These are phyloP conservation scores for Columba livia DNA, from an alignment of 2,113 vertebrate species.

Conservation along the genomic window DNA sequence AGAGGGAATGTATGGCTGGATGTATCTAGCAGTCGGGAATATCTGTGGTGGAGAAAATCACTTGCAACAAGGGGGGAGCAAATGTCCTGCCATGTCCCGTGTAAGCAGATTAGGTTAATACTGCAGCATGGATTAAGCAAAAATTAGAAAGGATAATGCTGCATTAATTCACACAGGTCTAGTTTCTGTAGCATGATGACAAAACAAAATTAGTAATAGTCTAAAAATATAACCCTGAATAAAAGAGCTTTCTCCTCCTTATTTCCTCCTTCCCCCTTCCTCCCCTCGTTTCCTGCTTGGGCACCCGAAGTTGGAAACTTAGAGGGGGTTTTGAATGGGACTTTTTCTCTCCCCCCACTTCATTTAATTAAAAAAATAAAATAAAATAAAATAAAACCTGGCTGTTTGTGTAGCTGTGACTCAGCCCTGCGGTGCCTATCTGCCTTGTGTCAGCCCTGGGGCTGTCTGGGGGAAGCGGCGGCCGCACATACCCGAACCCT, in stretches of 20 bases:
- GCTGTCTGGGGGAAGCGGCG: conserved; percentile 68
- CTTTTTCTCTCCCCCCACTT: neutral
- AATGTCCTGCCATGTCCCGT: neutral
- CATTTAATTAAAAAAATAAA: neutral
- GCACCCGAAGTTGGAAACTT: conserved; percentile 21
- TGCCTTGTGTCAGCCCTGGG: conserved; percentile 64
- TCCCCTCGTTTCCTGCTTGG: conserved; percentile 15
- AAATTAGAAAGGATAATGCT: conserved; percentile 50
- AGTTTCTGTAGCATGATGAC: neutral
- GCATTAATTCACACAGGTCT: conserved; percentile 9
- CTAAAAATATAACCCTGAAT: conserved; percentile 37
- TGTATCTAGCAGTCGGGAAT: neutral
- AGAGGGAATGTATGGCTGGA: neutral
- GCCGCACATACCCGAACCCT: conserved; percentile 62
- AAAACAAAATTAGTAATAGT: conserved; percentile 3
- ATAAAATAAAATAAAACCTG: neutral
- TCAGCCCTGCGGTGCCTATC: conserved; percentile 56
- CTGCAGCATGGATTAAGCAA: neutral
- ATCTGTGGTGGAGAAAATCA: neutral
- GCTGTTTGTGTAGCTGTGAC: conserved; percentile 52
- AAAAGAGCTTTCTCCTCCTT: conserved; percentile 16
- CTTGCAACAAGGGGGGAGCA: neutral
- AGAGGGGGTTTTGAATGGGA: neutral
- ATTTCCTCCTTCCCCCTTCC: neutral
- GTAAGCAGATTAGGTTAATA: conserved; percentile 42